Conservation (phyloP, 2,888 invertebrate species). For the Muscina levida region DNA sequence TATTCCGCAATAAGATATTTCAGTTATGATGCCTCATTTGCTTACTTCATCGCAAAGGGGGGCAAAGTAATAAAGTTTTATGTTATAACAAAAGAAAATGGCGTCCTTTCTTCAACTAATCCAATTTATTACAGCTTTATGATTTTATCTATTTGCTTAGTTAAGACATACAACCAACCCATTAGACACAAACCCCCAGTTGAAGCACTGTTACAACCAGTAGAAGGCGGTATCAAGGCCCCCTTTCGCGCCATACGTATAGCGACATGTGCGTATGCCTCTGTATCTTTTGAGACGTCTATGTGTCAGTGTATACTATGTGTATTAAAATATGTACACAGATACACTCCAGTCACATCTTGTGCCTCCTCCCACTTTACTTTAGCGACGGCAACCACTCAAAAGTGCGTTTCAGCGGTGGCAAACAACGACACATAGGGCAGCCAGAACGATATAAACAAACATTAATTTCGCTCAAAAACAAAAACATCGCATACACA, state of each 20-base stretch:
- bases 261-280: background rate
- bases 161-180: conserved; percentile 47
- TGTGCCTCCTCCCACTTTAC: conserved; percentile 4
- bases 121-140: conserved; percentile 79
- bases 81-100: conserved; percentile 71
- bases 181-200: conserved; percentile 16
- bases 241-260: conserved; percentile 19
- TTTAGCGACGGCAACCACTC: background rate
- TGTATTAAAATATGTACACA: conserved; percentile 53
- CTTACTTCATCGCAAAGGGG: background rate
- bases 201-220: background rate
- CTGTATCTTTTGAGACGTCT: conserved; percentile 15
- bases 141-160: conserved; percentile 75
- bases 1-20: background rate
- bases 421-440: background rate
- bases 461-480: background rate
- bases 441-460: conserved; percentile 2
- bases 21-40: background rate
- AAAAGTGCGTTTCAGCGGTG: background rate
- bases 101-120: conserved; percentile 77
- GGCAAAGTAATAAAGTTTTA: conserved; percentile 26
- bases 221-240: conserved; percentile 14
- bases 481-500: conserved; percentile 26
- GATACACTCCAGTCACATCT: conserved; percentile 36
- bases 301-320: conserved; percentile 30